Evolutionary conservation across 2,888 invertebrate genomes (phyloP).

Genomic region (Parasteatoda lunata): DNA sequence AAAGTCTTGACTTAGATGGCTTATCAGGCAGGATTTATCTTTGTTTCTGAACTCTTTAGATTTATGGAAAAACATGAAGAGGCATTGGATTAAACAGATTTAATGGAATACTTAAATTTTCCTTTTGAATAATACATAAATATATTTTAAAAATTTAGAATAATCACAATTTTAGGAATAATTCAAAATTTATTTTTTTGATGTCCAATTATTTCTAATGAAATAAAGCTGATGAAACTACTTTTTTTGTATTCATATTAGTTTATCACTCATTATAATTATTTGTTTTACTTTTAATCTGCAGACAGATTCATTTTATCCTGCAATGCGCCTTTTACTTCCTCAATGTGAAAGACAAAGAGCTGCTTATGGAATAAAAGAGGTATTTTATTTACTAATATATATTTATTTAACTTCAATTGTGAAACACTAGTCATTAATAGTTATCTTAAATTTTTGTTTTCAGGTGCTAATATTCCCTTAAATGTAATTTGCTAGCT

Average conservation of each 20-base stretch:
- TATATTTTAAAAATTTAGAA: too few relatives aligned
- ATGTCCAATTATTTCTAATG: not conserved
- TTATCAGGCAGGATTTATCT: too few relatives aligned
- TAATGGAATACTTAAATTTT: too few relatives aligned
- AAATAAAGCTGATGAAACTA: not conserved
- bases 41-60: too few relatives aligned
- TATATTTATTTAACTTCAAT: not conserved
- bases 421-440: too few relatives aligned
- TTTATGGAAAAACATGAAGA: too few relatives aligned
- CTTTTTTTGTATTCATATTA: not conserved
- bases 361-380: conserved; percentile 87
- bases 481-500: not conserved
- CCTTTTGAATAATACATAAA: too few relatives aligned
- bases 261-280: not conserved
- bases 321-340: conserved; percentile 85
- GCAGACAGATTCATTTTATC: conserved; percentile 78
- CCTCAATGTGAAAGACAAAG: conserved; percentile 87
- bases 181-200: not conserved
- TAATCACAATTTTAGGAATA: too few relatives aligned
- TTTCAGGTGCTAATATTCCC: too few relatives aligned
- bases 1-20: too few relatives aligned
- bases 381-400: conserved; percentile 73
- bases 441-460: too few relatives aligned
- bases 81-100: too few relatives aligned
- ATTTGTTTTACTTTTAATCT: conserved; percentile 75